Evolutionary conservation across 2,888 invertebrate species (phyloP), one percentile per base, ranked within the genome.

Genomic region (Zygogramma bicolorata): DNA sequence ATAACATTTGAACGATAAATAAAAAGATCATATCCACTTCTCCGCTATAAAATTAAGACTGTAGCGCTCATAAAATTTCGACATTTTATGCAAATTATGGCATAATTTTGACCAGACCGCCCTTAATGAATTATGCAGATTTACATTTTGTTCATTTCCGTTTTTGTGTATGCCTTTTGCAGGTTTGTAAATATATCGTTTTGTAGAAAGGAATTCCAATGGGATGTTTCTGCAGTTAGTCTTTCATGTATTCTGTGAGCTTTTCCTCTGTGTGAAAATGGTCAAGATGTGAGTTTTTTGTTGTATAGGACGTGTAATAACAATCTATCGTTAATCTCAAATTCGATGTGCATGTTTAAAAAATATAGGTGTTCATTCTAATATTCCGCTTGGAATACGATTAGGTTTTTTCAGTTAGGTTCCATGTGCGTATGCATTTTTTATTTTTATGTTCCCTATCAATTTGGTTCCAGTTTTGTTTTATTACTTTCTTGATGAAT

Each of bases 301-400:
- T 31, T 31, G 59, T 58, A 22, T 53, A 53, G 53, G 53, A 53
- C 53, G 27, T 53, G 53, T 67, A 65, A 58, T 63, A 74, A 74
- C 68, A 59, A 70, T 75, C 75, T 75, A 75, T 75, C 75, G 75
- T 75, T 75, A 75, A 75, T 74, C 75, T 74, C 38, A 70, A 73
- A 72, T 70, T 68, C 31, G 65, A 60, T 70, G 67, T 68, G 70
- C 75, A 71, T 68, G 68, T 75, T 75, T 66, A 70, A 58, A n/a
- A n/a, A 72, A 58, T 69, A 65, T 71, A 75, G 67, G 61, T 69
- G 67, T 68, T 68, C 69, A 73, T 53, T 70, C 60, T 73, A 65
- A 61, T 70, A 20, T 71, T 71, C 66, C 59, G 57, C 29, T 66
- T 70, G 61, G 61, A 68, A 71, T 68, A 42, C 73, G 66, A 70